Evolutionary conservation across 2,888 invertebrate species (phyloP).

Genomic region (Drosophila monieri): DNA sequence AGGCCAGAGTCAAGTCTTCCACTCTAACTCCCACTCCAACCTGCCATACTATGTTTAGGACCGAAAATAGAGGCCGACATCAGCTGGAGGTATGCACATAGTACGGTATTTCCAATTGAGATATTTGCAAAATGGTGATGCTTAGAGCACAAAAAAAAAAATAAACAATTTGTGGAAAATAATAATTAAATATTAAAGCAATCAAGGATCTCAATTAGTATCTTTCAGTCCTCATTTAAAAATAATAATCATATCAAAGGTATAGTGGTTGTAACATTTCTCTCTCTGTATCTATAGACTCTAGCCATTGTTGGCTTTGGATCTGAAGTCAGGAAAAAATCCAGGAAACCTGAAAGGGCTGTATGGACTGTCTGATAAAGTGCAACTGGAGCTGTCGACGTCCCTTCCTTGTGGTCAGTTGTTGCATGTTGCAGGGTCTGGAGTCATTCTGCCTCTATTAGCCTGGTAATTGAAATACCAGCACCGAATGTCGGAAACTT

Average conservation of each 20-base stretch:
- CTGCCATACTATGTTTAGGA: slow-evolving; percentile 6
- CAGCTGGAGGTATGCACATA: slow-evolving; percentile 37
- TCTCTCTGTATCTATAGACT: not conserved
- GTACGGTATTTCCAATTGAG: slow-evolving; percentile 65
- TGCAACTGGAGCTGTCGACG: slow-evolving; percentile 35
- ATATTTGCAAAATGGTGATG: slow-evolving; percentile 46
- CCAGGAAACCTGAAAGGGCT: slow-evolving; percentile 14
- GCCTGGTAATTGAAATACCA: slow-evolving; percentile 41
- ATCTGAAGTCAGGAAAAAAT: slow-evolving; percentile 5
- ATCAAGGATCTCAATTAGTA: not conserved
- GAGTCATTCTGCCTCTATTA: slow-evolving; percentile 38
- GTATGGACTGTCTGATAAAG: slow-evolving; percentile 10
- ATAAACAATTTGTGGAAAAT: not conserved
- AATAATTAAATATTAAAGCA: not conserved
- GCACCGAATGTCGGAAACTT: slow-evolving; percentile 5
- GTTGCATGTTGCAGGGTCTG: slow-evolving; percentile 40
- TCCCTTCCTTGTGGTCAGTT: slow-evolving; percentile 38
- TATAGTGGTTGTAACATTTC: not conserved
- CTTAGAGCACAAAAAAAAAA: slow-evolving; percentile 1
- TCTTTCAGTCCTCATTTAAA: not conserved
- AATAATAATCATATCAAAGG: not conserved
- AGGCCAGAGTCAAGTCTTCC: not conserved
- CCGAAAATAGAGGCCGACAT: slow-evolving; percentile 39
- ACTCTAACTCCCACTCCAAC: slow-evolving; percentile 8
- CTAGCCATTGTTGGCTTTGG: slow-evolving; percentile 17